Evolutionary conservation across 2,888 invertebrate genomes (phyloP), one percentile per base, ranked within the genome.

Genomic region (Brachycybe producta): DNA sequence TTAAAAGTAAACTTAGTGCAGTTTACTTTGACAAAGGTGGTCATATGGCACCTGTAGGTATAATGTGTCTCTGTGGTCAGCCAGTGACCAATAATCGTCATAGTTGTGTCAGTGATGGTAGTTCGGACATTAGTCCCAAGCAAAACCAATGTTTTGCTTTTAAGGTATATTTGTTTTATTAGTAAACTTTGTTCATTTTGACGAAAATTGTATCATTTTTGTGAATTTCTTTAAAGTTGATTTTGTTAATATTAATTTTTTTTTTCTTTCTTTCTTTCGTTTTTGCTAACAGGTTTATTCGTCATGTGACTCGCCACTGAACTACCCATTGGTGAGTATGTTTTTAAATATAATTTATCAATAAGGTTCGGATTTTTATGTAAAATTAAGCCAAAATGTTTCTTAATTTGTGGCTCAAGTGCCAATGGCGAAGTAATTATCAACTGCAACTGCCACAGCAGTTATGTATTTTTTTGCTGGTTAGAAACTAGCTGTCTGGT

Each of bases 21-120:
- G n/a, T n/a, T n/a, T n/a, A n/a, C n/a, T n/a, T n/a, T n/a, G n/a
- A n/a, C n/a, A n/a, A n/a, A n/a, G n/a, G n/a, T n/a, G n/a, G n/a
- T 11, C n/a, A 30, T 30, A 41, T 41, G 41, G 5, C 41, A 15
- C 41, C 41, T 23, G 41, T 41, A 8, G 41, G 41, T n/a, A 41
- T 41, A 24, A 23, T 41, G 23, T 41, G 41, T 41, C 41, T 41
- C 5, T 41, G 41, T 21, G 41, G 41, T 41, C 41, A 41, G 5
- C 17, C 41, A 24, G n/a, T n/a, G n/a, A 13, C 26, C 41, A 41
- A 24, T 41, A 7, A 11, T 11, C 41, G 41, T 21, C 13, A 17
- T 8, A 41, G 41, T 41, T 5, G 5, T 23, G 19, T 24, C 21
- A 30, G 32, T 30, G 38, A 38, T 7, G 38, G 15, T 15, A 23